Evolutionary conservation across 1,140 invertebrate species (phyloP).

Genomic region (Pseudoatta argentina): DNA sequence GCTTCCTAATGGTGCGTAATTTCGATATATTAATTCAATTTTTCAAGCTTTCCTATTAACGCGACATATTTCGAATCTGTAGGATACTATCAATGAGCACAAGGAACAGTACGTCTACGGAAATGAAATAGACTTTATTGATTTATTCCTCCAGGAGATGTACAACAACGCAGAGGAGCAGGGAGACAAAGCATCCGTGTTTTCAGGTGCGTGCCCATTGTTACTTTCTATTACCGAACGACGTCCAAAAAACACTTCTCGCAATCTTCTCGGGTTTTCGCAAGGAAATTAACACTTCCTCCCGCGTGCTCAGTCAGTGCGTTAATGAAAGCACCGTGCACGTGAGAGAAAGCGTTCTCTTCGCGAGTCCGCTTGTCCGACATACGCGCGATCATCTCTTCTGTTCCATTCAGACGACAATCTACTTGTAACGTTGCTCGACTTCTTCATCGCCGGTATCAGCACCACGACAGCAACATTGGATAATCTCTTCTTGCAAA

Average conservation of each 20-base stretch:
- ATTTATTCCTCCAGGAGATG: conserved; percentile 92
- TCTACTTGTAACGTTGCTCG: conserved; percentile 90
- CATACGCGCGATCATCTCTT: neutral
- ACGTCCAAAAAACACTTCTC: neutral
- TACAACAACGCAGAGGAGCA: conserved; percentile 66
- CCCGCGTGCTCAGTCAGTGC: neutral
- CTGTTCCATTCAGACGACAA: conserved; percentile 88
- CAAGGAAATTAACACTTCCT: conserved; percentile 28
- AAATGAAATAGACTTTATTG: conserved; percentile 90
- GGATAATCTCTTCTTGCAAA: conserved; percentile 90
- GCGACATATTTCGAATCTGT: conserved; percentile 52
- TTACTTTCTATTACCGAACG: neutral
- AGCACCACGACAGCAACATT: conserved; percentile 91
- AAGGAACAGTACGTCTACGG: conserved; percentile 85
- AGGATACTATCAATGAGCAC: conserved; percentile 89
- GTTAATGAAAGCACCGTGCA: conserved; percentile 24
- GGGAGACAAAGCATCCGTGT: conserved; percentile 84
- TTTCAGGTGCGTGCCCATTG: conserved; percentile 86
- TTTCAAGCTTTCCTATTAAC: neutral
- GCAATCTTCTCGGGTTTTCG: conserved; percentile 8
- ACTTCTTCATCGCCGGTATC: conserved; percentile 91
- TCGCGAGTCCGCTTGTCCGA: neutral
- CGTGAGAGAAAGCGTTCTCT: conserved; percentile 38
- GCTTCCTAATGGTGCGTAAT: conserved; percentile 86
- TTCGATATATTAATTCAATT: neutral